Evolutionary conservation across 1,140 invertebrate species (phyloP).

Genomic region (Lasaia peninsularis): DNA sequence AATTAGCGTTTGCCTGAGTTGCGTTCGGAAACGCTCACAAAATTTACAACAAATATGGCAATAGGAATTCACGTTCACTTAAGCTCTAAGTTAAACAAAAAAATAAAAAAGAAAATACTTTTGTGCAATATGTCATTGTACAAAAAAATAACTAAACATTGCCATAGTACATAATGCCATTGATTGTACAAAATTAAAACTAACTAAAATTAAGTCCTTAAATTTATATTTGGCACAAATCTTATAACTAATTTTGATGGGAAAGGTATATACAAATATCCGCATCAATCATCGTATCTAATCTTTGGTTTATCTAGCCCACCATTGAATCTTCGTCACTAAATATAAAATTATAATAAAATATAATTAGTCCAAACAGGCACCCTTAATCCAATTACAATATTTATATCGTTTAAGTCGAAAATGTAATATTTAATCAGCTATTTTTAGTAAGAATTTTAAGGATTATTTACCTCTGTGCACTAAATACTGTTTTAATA

Average conservation of each 20-base stretch:
- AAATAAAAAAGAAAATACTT: slow-evolving; percentile 50
- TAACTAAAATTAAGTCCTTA: slow-evolving; percentile 42
- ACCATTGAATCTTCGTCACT: slow-evolving; percentile 56
- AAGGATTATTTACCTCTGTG: neutral
- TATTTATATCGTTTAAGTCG: slow-evolving; percentile 13
- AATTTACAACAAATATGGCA: slow-evolving; percentile 65
- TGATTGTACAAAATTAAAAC: slow-evolving; percentile 53
- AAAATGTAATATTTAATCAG: slow-evolving; percentile 1
- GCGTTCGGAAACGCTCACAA: slow-evolving; percentile 20
- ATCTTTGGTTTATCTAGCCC: slow-evolving; percentile 75
- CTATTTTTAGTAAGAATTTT: slow-evolving; percentile 10
- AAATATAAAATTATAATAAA: slow-evolving; percentile 60
- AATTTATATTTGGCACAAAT: slow-evolving; percentile 63
- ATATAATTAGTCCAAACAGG: slow-evolving; percentile 54
- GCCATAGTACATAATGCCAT: slow-evolving; percentile 64
- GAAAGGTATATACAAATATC: slow-evolving; percentile 59
- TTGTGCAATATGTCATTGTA: slow-evolving; percentile 58
- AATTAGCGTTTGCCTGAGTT: slow-evolving; percentile 20
- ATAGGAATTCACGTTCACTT: slow-evolving; percentile 71
- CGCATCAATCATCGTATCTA: slow-evolving; percentile 54
- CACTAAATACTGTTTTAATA: slow-evolving; percentile 5
- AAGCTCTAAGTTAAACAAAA: slow-evolving; percentile 33
- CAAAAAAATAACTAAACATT: slow-evolving; percentile 52
- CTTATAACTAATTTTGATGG: slow-evolving; percentile 54
- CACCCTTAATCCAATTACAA: slow-evolving; percentile 38